Conservation (phyloP, 2,113 vertebrate genomes). For the Cyanoramphus novaezelandiae region DNA sequence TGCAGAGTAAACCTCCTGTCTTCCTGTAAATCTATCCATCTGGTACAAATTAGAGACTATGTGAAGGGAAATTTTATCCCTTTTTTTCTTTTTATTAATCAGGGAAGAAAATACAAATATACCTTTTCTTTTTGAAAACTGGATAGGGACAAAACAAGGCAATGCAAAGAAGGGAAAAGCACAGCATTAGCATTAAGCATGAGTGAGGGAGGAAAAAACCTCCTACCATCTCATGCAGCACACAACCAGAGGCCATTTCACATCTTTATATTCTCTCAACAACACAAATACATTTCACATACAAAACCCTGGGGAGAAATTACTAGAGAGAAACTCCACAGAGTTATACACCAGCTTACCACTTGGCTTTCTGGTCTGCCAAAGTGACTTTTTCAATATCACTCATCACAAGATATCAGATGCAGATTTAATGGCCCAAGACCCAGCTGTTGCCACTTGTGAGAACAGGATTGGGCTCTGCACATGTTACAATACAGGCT, state of each 20-base stretch:
- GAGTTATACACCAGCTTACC: not conserved
- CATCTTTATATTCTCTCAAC: not conserved
- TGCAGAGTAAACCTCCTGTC: not conserved
- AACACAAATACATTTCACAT: not conserved
- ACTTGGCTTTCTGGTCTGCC: not conserved
- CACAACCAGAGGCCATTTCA: not conserved
- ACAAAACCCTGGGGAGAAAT: not conserved
- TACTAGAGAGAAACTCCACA: not conserved
- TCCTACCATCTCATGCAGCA: not conserved
- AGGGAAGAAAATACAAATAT: not conserved
- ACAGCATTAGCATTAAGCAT: not conserved
- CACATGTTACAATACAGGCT: not conserved
- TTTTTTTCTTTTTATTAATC: not conserved
- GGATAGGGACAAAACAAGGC: not conserved
- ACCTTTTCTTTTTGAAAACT: not conserved
- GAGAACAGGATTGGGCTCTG: not conserved
- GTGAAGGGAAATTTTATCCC: not conserved
- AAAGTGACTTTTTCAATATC: not conserved
- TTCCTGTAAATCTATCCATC: slow-evolving; percentile 21
- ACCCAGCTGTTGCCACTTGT: not conserved
- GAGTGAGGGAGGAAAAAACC: not conserved
- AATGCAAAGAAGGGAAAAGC: not conserved
- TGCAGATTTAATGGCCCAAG: not conserved
- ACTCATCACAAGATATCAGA: not conserved
- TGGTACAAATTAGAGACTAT: not conserved